A percentile compares a stretch with the other conserved stretches of the same genome.
Evolutionary conservation across 2,797 vertebrate species (phyloP).

Genomic region (Natrix natrix): DNA sequence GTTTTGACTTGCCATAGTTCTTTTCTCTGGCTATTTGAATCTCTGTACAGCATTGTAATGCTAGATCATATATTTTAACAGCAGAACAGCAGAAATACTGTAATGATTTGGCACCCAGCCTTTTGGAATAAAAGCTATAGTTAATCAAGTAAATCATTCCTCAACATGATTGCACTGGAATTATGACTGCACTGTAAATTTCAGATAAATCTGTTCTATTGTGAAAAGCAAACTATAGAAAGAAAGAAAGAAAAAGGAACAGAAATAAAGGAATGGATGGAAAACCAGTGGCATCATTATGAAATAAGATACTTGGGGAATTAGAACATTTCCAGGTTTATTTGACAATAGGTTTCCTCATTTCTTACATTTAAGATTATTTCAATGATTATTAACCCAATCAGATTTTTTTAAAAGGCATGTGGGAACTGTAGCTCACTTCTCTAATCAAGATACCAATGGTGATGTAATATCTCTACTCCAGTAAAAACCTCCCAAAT

Average conservation of each 20-base stretch:
- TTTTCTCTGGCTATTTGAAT: constrained; percentile 62
- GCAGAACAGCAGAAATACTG: constrained; percentile 67
- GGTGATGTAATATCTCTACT: neutral
- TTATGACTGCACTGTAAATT: constrained; percentile 64
- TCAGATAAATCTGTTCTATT: constrained; percentile 62
- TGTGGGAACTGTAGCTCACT: too few species aligned
- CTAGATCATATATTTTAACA: constrained; percentile 70
- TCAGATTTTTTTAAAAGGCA: neutral
- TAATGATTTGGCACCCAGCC: constrained; percentile 66
- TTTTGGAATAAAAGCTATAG: constrained; percentile 62
- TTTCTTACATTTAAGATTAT: neutral
- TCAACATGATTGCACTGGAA: constrained; percentile 51
- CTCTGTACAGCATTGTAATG: constrained; percentile 61
- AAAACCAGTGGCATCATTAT: constrained; percentile 48
- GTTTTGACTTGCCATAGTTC: constrained; percentile 66
- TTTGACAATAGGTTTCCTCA: neutral
- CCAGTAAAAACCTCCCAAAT: neutral
- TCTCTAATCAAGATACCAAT: neutral
- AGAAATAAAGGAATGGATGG: constrained; percentile 20
- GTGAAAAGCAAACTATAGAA: constrained; percentile 58
- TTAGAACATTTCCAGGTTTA: neutral
- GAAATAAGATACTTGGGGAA: constrained; percentile 22
- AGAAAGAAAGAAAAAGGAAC: neutral
- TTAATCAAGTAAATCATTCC: constrained; percentile 65
- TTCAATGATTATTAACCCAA: neutral